phyloP scores from a whole-genome alignment of 2,888 invertebrate species.

The Hyppa rectilinea region DNA sequence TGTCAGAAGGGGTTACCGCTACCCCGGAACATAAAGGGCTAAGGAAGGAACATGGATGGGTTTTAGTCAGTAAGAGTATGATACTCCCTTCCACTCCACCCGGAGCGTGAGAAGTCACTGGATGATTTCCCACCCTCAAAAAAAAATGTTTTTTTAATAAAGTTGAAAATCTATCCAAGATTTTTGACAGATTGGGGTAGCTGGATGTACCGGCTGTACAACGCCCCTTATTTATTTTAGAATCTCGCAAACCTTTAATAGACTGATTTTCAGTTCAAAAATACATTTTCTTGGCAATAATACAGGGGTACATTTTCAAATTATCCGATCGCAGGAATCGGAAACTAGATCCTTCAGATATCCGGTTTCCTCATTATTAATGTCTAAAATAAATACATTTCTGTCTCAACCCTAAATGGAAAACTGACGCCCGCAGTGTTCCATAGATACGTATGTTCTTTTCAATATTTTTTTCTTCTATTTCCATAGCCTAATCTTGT shows the following conservation, averaged over 20 bases:
- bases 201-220: too few relatives aligned
- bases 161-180: too few relatives aligned
- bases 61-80: too few relatives aligned
- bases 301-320: background rate
- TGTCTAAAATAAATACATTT: background rate
- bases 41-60: too few relatives aligned
- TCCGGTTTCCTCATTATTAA: constrained; percentile 6
- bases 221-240: too few relatives aligned
- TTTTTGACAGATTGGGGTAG: too few relatives aligned
- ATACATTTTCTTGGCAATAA: background rate
- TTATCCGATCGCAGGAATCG: background rate
- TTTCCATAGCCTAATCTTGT: constrained; percentile 33
- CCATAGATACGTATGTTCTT: background rate
- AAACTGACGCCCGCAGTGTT: constrained; percentile 1
- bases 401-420: constrained; percentile 19
- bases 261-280: background rate
- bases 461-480: constrained; percentile 19
- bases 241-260: background rate
- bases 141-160: too few relatives aligned
- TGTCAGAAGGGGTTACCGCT: too few relatives aligned
- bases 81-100: too few relatives aligned
- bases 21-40: too few relatives aligned
- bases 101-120: too few relatives aligned
- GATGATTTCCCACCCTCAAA: too few relatives aligned
- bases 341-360: background rate